These are phyloP conservation scores for Sinocyclocheilus rhinocerous DNA, from an alignment of 2,113 vertebrate genomes.

Conservation along the genomic window DNA sequence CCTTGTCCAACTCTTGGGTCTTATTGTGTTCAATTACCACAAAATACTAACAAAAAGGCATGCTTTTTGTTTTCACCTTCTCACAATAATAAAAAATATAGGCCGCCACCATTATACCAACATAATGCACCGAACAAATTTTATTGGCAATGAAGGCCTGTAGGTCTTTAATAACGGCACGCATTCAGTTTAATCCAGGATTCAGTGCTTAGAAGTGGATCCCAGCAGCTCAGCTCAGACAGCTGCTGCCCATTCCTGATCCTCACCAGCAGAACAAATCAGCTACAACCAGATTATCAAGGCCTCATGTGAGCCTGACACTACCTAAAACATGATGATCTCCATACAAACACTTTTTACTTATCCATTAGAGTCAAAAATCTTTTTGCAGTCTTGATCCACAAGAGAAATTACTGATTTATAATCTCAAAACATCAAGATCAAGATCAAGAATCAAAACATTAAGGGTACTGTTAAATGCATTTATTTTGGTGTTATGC, in stretches of 20 bases:
- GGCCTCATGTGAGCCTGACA: conserved; percentile 52
- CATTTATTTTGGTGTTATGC: not conserved
- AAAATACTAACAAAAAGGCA: not conserved
- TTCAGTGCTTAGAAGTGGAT: conserved; percentile 65
- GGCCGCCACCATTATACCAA: not conserved
- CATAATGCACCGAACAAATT: not conserved
- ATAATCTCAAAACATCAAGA: not conserved
- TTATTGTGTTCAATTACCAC: not conserved
- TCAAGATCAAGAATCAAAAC: too few species aligned
- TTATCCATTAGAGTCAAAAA: not conserved
- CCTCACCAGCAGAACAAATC: conserved; percentile 70
- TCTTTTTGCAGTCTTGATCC: not conserved
- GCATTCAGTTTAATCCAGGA: conserved; percentile 72
- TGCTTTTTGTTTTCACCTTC: not conserved
- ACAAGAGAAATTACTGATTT: not conserved
- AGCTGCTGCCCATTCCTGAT: conserved; percentile 74
- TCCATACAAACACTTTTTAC: not conserved
- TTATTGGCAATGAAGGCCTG: conserved; percentile 19
- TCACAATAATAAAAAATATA: not conserved
- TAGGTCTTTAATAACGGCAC: conserved; percentile 20
- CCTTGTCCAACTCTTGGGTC: not conserved
- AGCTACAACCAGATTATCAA: conserved; percentile 73
- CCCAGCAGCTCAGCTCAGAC: conserved; percentile 65
- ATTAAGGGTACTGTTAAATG: not conserved
- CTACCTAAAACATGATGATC: conserved; percentile 29